Evolutionary conservation across 2,888 invertebrate genomes (phyloP).

Genomic region (Celastrina argiolus): DNA sequence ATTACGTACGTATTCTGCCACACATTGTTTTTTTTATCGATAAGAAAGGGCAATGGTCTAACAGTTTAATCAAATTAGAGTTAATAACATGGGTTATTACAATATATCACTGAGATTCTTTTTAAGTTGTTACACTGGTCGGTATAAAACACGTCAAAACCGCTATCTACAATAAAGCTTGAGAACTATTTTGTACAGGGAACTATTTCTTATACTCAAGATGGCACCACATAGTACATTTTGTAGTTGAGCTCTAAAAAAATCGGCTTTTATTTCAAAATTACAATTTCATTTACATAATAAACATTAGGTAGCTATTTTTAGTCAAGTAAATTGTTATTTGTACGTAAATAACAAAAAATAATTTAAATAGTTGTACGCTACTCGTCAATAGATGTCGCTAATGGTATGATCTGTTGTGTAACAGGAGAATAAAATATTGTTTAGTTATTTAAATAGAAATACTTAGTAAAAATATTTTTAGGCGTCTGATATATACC

Average conservation of each 20-base stretch:
- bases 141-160: background rate
- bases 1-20: no score
- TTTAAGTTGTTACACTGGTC: background rate
- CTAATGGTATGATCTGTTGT: background rate
- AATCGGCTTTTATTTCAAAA: background rate
- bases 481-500: no score
- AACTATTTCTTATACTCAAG: background rate
- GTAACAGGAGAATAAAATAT: background rate
- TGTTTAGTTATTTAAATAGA: no score
- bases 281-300: background rate
- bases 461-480: no score
- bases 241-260: background rate
- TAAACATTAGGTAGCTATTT: background rate
- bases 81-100: no score
- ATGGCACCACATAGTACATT: background rate
- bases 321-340: background rate
- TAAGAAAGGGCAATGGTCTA: no score
- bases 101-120: background rate
- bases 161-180: background rate
- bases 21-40: no score
- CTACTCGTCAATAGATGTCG: conserved; percentile 22
- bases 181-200: background rate
- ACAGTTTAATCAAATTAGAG: no score
- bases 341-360: background rate
- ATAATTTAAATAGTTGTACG: conserved; percentile 22